Percentiles rank a stretch among this genome's conserved stretches.
Conservation (phyloP, 2,797 vertebrate genomes). For the Catamblyrhynchus diadema region DNA sequence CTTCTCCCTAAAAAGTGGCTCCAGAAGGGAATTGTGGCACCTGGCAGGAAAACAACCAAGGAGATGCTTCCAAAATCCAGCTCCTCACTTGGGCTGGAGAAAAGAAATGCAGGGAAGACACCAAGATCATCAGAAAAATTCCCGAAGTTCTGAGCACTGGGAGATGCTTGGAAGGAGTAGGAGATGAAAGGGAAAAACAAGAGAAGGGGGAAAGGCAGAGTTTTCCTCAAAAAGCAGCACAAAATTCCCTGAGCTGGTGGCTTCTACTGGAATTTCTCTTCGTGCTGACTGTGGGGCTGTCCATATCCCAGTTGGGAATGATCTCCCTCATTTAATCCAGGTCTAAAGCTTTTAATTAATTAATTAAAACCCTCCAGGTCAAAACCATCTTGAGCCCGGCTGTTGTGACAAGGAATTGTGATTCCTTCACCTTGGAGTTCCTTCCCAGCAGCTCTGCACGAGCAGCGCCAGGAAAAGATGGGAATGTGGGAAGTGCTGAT, state of each 20-base stretch:
- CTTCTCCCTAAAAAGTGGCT: background rate
- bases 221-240: background rate
- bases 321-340: fast-evolving
- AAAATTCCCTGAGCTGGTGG: background rate
- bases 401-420: background rate
- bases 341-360: background rate
- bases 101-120: background rate
- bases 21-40: background rate
- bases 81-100: background rate
- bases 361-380: background rate
- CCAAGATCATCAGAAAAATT: background rate
- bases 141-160: background rate
- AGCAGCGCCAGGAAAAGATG: fast-evolving
- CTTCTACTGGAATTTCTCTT: background rate
- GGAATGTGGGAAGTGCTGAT: background rate
- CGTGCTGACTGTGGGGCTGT: fast-evolving
- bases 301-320: background rate
- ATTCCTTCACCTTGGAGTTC: background rate
- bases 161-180: background rate
- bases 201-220: fast-evolving
- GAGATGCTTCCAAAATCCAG: background rate
- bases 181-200: background rate
- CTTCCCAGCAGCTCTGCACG: background rate
- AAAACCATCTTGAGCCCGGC: background rate
- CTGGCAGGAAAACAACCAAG: background rate